Base-by-base conservation (phyloP, 2,888 invertebrate genomes). In the Pristionchus japonicus region DNA sequence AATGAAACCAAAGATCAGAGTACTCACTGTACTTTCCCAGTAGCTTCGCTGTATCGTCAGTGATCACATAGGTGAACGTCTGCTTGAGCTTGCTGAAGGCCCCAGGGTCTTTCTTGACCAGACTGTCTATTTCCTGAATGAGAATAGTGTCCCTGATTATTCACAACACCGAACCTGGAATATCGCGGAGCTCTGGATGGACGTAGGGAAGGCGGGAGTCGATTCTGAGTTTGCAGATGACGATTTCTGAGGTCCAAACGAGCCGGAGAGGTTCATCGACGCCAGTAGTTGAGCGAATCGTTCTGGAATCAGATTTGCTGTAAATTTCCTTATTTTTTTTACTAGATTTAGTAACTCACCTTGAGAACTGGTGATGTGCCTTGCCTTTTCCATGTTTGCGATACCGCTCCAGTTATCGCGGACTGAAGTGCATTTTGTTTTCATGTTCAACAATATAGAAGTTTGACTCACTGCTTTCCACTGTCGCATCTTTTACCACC, bases 1-100 rank as follows among this genome's bases (percentile, higher is more conserved):
- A 52, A 3, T 52, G 3, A 3, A 15, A 11, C 52, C 15, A 52
- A 52, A 57, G 1, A 23, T 23, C 3, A 3, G 23, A 23, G 6
- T 89, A 96, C 97, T 97, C 95, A 98, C 98, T 98, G 97, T 98
- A 98, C 94, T 97, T 96, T 93, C 96, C 96, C 67, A 96, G 96
- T 92, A 96, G 96, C 95, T 97, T 96, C 95, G 97, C 96, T 90
- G 97, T 97, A 94, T 96, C 96, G 93, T 96, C 96, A 20, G 97
- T 97, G 91, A 98, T 97, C 94, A 97, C 97, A 95, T 97, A 98
- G 57, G 97, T 95, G 95, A 97, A 97, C 2, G 98, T 96, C 9
- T 97, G 97, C 91, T 97, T 97, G 40, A 98, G 96, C 91, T 96
- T 96, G 95, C 97, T 97, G 0, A 96, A 97, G 93, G 97, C 96